Conservation (phyloP, 1,140 invertebrate species). For the Diachasma alloeum region DNA sequence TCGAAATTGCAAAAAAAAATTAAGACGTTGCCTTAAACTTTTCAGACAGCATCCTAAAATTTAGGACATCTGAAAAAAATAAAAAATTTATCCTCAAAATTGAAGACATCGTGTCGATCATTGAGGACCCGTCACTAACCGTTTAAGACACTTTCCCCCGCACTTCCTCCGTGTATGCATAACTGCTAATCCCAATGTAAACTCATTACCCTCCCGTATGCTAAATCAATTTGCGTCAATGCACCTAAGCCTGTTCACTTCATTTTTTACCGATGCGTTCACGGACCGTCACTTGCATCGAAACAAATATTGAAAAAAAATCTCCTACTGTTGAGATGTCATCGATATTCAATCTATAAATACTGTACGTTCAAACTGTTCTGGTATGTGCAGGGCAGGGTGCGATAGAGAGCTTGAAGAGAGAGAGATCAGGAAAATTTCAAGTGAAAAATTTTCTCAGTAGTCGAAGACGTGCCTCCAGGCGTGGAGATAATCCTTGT, state of each 20-base stretch:
- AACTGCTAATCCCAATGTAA: not conserved
- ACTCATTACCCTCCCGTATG: not conserved
- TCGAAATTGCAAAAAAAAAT: too few relatives aligned
- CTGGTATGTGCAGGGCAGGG: not conserved
- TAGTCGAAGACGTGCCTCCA: constrained; percentile 59
- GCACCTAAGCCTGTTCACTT: not conserved
- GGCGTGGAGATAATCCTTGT: constrained; percentile 59
- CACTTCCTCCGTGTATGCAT: too few relatives aligned
- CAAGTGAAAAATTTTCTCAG: constrained; percentile 17
- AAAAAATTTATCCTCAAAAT: too few relatives aligned
- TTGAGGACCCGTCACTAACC: too few relatives aligned
- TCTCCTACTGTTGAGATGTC: not conserved
- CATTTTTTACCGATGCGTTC: not conserved
- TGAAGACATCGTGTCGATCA: too few relatives aligned
- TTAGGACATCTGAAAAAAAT: too few relatives aligned
- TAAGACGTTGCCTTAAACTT: too few relatives aligned
- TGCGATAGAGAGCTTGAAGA: not conserved
- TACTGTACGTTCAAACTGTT: not conserved
- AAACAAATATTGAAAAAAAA: not conserved
- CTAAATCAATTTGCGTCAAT: not conserved
- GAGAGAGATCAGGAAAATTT: not conserved
- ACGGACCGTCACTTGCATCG: not conserved
- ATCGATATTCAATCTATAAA: not conserved
- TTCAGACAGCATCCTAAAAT: too few relatives aligned
- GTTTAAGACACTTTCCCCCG: too few relatives aligned